Conservation (phyloP, 1,140 invertebrate species). For the Drosophila lacteicornis region DNA sequence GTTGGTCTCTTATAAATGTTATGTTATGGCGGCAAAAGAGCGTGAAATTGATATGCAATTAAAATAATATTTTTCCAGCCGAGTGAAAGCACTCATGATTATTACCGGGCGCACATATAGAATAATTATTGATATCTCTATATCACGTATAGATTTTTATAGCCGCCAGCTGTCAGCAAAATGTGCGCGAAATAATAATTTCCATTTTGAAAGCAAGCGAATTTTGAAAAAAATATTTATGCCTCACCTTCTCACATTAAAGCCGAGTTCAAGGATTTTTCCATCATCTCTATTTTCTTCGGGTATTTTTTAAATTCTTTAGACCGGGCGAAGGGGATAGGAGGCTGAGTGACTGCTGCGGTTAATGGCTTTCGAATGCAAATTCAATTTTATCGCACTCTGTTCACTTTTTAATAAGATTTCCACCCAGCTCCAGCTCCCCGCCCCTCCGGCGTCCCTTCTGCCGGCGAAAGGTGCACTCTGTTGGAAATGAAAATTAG, state of each 20-base stretch:
- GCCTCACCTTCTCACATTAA: slow-evolving; percentile 45
- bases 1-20: slow-evolving; percentile 2
- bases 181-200: slow-evolving; percentile 74
- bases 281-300: slow-evolving; percentile 28
- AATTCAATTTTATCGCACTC: slow-evolving; percentile 85
- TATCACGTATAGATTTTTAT: slow-evolving; percentile 62
- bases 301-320: slow-evolving; percentile 56
- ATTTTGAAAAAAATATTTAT: slow-evolving; percentile 36
- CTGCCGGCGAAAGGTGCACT: slow-evolving; percentile 73
- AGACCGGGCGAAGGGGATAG: slow-evolving; percentile 29
- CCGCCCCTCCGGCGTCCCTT: background rate
- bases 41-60: slow-evolving; percentile 79
- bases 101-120: slow-evolving; percentile 20
- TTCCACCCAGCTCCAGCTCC: slow-evolving; percentile 42
- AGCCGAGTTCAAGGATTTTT: slow-evolving; percentile 42
- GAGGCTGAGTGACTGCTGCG: slow-evolving; percentile 78
- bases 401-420: slow-evolving; percentile 85
- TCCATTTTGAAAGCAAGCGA: slow-evolving; percentile 9
- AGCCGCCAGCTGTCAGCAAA: slow-evolving; percentile 60
- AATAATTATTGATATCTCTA: slow-evolving; percentile 54
- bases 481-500: slow-evolving; percentile 82
- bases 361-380: slow-evolving; percentile 85
- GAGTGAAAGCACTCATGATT: slow-evolving; percentile 45
- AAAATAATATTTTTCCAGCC: slow-evolving; percentile 76
- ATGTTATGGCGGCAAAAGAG: slow-evolving; percentile 45